Conservation (phyloP, 2,113 vertebrate species). For the Fregata magnificens region DNA sequence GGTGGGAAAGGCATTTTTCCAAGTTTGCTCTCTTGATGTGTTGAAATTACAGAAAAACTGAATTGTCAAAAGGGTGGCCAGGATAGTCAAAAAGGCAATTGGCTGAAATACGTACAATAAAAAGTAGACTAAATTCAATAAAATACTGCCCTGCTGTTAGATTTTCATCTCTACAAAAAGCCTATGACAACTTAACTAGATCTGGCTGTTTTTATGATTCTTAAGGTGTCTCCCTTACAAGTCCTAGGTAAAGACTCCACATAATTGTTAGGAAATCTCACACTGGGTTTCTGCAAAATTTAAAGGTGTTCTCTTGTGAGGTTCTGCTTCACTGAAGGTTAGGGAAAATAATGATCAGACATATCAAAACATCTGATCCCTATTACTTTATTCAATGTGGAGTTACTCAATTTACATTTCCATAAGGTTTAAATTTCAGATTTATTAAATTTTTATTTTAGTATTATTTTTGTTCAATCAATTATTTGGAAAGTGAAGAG, state of each 20-base stretch:
- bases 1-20: slow-evolving; percentile 63
- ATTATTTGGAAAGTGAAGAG: neutral
- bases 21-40: slow-evolving; percentile 51
- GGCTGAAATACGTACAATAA: slow-evolving; percentile 28
- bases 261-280: neutral
- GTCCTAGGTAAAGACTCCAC: neutral
- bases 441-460: neutral
- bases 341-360: neutral
- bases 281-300: neutral
- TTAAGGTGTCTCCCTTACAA: neutral
- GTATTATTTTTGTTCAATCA: neutral
- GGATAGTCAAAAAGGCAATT: slow-evolving; percentile 38
- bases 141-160: slow-evolving; percentile 9
- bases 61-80: slow-evolving; percentile 52
- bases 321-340: neutral
- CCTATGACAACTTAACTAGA: slow-evolving; percentile 6
- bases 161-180: slow-evolving; percentile 3
- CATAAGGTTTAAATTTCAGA: neutral
- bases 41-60: slow-evolving; percentile 59
- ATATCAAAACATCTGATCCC: neutral
- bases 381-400: neutral
- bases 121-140: slow-evolving; percentile 31
- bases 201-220: neutral
- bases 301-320: neutral
- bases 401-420: neutral